Evolutionary conservation across 37 sponge, comb jelly and placozoan genomes (phyloP).

Genomic region (Axinella damicornis): DNA sequence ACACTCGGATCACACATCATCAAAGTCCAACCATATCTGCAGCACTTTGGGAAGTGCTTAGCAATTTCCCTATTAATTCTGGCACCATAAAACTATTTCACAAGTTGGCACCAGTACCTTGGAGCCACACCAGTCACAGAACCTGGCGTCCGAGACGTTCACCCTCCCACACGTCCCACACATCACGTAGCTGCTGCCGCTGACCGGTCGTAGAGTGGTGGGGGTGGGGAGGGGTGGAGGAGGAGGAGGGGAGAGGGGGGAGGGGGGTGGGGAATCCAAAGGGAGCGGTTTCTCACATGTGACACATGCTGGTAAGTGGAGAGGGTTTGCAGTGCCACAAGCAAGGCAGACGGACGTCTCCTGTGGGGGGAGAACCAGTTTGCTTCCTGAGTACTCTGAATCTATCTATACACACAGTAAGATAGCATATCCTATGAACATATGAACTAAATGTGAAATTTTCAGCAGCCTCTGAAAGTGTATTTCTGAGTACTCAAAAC

Average conservation of each 20-base stretch:
- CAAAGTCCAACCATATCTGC: too few species aligned
- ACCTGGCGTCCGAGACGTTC: slow-evolving; percentile 84
- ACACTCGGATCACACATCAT: too few species aligned
- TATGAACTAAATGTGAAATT: too few species aligned
- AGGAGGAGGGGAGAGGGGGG: slow-evolving; percentile 5
- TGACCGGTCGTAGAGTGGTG: slow-evolving; percentile 32
- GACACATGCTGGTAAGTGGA: slow-evolving; percentile 59
- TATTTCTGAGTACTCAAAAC: too few species aligned
- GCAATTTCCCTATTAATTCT: too few species aligned
- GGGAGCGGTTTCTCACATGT: slow-evolving; percentile 73
- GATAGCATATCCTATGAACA: too few species aligned
- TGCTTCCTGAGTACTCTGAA: neutral
- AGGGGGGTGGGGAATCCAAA: neutral
- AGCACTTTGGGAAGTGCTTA: too few species aligned
- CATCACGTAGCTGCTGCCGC: slow-evolving; percentile 70
- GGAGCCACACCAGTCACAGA: slow-evolving; percentile 91
- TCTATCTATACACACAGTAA: too few species aligned
- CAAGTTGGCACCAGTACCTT: too few species aligned
- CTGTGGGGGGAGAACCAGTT: slow-evolving; percentile 18
- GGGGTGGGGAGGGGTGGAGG: slow-evolving; percentile 34
- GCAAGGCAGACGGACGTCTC: slow-evolving; percentile 43
- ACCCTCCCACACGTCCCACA: slow-evolving; percentile 81
- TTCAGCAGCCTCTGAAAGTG: too few species aligned
- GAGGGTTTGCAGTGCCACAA: slow-evolving; percentile 79
- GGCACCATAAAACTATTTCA: too few species aligned